Evolutionary conservation across 2,888 invertebrate species (phyloP).

Genomic region (Crossocerus cetratus): DNA sequence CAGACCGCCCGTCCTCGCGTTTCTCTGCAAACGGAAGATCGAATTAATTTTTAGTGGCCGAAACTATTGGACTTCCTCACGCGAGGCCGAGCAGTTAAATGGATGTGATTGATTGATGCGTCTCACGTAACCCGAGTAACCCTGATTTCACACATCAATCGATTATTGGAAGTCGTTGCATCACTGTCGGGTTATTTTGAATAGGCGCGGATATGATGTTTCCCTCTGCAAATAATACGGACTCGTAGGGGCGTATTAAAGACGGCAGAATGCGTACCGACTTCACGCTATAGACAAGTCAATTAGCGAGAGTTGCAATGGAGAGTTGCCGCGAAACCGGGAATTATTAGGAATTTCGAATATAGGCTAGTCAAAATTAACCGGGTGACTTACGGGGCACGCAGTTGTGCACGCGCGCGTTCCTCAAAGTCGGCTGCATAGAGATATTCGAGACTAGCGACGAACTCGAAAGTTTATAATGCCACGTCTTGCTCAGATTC

Average conservation of each 20-base stretch:
- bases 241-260: neutral
- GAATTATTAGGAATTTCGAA: no score
- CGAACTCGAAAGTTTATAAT: no score
- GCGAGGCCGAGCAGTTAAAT: neutral
- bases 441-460: no score
- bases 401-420: no score
- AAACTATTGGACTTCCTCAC: conserved; percentile 1
- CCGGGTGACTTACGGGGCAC: no score
- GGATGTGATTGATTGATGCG: neutral
- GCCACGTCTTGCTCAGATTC: no score
- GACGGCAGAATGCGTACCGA: no score
- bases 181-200: neutral
- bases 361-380: no score
- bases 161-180: neutral
- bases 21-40: conserved; percentile 1
- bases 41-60: conserved; percentile 1
- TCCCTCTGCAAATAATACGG: neutral
- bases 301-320: no score
- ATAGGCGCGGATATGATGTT: neutral
- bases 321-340: no score
- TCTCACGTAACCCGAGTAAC: neutral
- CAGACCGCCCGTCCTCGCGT: neutral
- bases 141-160: neutral
- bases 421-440: no score
- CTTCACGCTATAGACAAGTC: no score